Percentiles rank a stretch among this genome's conserved stretches.
phyloP scores from a whole-genome alignment of 2,113 vertebrate genomes.

The Passer domesticus region DNA sequence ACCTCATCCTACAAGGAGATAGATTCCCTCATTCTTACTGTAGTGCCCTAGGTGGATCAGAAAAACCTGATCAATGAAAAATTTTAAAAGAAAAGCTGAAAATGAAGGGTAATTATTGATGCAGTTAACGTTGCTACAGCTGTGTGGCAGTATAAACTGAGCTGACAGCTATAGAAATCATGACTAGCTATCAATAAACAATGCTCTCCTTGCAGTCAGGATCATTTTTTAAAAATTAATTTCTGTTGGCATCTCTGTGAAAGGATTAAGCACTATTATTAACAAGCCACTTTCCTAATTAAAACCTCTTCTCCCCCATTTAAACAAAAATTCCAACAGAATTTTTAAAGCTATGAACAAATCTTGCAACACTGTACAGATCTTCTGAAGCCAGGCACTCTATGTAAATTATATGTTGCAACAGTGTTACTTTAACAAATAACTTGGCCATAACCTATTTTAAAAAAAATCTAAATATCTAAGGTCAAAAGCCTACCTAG shows the following conservation, averaged over 20 bases:
- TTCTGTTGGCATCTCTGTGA: not conserved
- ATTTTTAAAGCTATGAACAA: not conserved
- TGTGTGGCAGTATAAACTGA: not conserved
- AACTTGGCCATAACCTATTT: not conserved
- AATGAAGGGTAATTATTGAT: not conserved
- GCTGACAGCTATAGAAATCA: not conserved
- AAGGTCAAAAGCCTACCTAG: not conserved
- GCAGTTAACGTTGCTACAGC: not conserved
- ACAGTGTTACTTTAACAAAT: not conserved
- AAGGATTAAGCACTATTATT: not conserved
- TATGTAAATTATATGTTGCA: not conserved
- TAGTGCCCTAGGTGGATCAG: not conserved
- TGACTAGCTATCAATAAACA: not conserved
- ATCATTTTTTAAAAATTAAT: not conserved
- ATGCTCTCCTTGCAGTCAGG: not conserved
- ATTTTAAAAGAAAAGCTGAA: not conserved
- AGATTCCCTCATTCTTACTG: not conserved
- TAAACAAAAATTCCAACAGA: not conserved
- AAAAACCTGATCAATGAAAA: not conserved
- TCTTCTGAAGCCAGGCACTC: not conserved
- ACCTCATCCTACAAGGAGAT: not conserved
- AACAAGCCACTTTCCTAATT: not conserved
- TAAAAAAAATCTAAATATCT: not conserved
- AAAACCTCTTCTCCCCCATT: not conserved
- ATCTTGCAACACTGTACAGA: not conserved